Evolutionary conservation across 2,888 invertebrate species (phyloP).

Genomic region (Perithous albicinctus): DNA sequence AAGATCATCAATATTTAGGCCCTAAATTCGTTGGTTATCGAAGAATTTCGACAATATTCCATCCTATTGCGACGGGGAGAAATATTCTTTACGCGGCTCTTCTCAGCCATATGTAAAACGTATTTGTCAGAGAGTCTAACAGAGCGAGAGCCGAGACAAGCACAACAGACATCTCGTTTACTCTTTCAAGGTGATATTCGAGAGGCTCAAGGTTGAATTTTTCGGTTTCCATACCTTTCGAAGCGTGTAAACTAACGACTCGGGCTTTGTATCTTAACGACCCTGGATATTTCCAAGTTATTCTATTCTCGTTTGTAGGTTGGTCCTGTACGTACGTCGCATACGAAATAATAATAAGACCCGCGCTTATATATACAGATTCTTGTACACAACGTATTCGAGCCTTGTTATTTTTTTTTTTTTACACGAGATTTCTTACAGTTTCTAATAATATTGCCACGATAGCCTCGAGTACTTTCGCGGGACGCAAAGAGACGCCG

Average conservation of each 20-base stretch:
- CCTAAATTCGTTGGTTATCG: conserved; percentile 76
- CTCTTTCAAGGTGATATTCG: conserved; percentile 72
- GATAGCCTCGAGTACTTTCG: not conserved
- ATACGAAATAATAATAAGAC: conserved; percentile 57
- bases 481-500: not conserved
- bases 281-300: conserved; percentile 56
- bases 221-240: conserved; percentile 66
- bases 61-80: no score
- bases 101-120: conserved; percentile 74
- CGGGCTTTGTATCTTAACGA: conserved; percentile 38
- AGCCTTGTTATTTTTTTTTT: not conserved
- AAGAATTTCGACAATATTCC: no score
- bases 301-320: conserved; percentile 66
- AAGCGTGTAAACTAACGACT: conserved; percentile 23
- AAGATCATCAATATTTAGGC: conserved; percentile 58
- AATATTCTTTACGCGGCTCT: no score
- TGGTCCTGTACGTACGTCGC: conserved; percentile 55
- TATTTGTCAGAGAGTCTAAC: conserved; percentile 39
- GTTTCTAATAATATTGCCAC: conserved; percentile 31
- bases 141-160: conserved; percentile 34
- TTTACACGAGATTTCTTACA: not conserved
- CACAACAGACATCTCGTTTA: conserved; percentile 64
- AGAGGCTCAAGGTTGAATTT: conserved; percentile 75
- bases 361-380: conserved; percentile 10
- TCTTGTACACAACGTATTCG: not conserved